Conservation (phyloP, 2,113 vertebrate species). For the Leptobrachium leishanense region DNA sequence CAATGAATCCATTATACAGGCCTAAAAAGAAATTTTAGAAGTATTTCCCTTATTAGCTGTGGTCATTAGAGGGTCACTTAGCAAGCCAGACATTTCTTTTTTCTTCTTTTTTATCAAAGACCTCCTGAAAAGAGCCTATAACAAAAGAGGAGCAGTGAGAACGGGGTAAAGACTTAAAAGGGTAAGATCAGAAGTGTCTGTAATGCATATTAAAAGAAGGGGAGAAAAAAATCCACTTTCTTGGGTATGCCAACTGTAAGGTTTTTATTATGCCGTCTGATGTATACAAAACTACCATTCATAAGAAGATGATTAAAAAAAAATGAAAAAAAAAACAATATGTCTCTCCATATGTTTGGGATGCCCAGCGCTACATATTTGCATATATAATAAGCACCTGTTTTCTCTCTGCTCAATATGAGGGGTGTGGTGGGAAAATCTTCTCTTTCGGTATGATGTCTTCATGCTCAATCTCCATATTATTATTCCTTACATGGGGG, state of each 20-base stretch:
- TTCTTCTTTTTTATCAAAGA: conserved; percentile 53
- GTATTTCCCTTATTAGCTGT: conserved; percentile 70
- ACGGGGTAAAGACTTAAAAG: conserved; percentile 50
- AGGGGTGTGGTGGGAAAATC: conserved; percentile 44
- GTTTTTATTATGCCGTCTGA: conserved; percentile 31
- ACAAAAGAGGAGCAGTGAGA: conserved; percentile 44
- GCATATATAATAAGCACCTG: conserved; percentile 41
- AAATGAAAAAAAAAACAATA: conserved; percentile 30
- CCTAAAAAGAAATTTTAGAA: conserved; percentile 70
- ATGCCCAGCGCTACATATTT: conserved; percentile 33
- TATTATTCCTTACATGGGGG: conserved; percentile 37
- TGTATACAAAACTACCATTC: conserved; percentile 45
- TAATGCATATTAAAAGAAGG: conserved; percentile 35
- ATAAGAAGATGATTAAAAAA: conserved; percentile 6
- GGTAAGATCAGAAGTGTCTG: conserved; percentile 53
- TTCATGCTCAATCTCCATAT: conserved; percentile 16
- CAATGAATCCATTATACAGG: conserved; percentile 75
- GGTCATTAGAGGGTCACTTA: conserved; percentile 67
- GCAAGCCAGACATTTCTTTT: conserved; percentile 58
- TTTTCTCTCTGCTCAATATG: conserved; percentile 33
- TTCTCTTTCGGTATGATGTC: conserved; percentile 10
- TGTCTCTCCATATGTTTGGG: conserved; percentile 43
- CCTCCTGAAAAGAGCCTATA: conserved; percentile 47
- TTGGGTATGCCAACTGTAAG: conserved; percentile 33
- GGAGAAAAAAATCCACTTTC: conserved; percentile 1